These are phyloP conservation scores for Brachyhypopomus occidentalis DNA, from an alignment of 2,113 vertebrate genomes.

Conservation along the genomic window DNA sequence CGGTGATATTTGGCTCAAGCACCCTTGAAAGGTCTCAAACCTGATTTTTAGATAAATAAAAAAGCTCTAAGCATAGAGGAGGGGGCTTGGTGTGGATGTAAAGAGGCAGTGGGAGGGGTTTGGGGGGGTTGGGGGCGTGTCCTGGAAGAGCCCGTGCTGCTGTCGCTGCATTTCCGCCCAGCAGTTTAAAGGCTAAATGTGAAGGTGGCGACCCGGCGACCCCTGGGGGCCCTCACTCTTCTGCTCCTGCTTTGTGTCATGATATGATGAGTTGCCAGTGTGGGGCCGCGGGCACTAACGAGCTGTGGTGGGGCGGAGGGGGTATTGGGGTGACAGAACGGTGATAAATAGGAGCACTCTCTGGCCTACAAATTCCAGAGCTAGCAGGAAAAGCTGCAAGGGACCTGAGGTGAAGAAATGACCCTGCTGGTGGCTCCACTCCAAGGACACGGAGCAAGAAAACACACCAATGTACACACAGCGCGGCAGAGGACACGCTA, in stretches of 20 bases:
- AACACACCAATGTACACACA: constrained; percentile 24
- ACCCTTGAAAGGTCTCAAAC: not conserved
- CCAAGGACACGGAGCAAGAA: constrained; percentile 61
- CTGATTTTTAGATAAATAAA: not conserved
- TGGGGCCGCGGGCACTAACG: constrained; percentile 73
- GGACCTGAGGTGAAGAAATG: constrained; percentile 63
- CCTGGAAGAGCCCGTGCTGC: constrained; percentile 60
- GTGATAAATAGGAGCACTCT: constrained; percentile 74
- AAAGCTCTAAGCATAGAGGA: not conserved
- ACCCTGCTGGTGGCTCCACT: constrained; percentile 63
- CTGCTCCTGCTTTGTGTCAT: constrained; percentile 73
- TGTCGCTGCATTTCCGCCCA: constrained; percentile 72
- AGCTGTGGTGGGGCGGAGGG: constrained; percentile 67
- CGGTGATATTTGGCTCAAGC: not conserved
- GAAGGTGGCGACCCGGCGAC: constrained; percentile 72
- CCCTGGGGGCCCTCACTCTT: constrained; percentile 61
- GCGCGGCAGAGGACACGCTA: not conserved
- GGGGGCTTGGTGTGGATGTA: not conserved
- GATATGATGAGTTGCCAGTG: constrained; percentile 81
- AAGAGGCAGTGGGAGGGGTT: constrained; percentile 20
- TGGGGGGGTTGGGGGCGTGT: constrained; percentile 29
- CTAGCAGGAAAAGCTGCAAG: constrained; percentile 72
- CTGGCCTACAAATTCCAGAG: constrained; percentile 74
- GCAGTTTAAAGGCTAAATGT: constrained; percentile 76
- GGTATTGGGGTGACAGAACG: constrained; percentile 67